Evolutionary conservation across 2,888 invertebrate species (phyloP).

Genomic region (Scaptomyza parva): DNA sequence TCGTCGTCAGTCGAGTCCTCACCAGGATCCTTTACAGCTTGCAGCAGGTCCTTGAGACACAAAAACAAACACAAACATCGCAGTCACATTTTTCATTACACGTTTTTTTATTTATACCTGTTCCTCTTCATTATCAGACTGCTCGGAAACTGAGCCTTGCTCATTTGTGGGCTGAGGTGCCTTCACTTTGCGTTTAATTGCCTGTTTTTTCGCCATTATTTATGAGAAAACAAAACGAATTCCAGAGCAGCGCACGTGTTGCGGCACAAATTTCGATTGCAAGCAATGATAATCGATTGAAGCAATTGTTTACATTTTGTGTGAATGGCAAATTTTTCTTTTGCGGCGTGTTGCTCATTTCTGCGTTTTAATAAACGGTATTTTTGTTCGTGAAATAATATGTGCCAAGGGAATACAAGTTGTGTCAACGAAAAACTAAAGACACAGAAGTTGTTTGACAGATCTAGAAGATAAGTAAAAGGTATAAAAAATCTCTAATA

Average conservation of each 20-base stretch:
- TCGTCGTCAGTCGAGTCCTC: slow-evolving; percentile 85
- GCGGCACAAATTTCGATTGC: slow-evolving; percentile 52
- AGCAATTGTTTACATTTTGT: slow-evolving; percentile 11
- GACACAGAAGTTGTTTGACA: not conserved
- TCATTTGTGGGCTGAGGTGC: slow-evolving; percentile 48
- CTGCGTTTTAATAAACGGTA: not conserved
- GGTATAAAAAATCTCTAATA: not conserved
- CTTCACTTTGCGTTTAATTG: slow-evolving; percentile 65
- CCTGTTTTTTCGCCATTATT: slow-evolving; percentile 65
- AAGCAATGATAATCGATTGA: slow-evolving; percentile 26
- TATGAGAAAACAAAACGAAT: slow-evolving; percentile 66
- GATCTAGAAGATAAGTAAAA: not conserved
- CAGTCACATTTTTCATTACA: slow-evolving; percentile 1
- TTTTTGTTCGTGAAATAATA: not conserved
- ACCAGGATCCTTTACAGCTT: slow-evolving; percentile 81
- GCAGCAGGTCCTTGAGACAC: slow-evolving; percentile 72
- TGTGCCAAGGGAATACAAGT: not conserved
- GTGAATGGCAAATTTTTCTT: slow-evolving; percentile 29
- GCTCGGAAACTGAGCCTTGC: slow-evolving; percentile 33
- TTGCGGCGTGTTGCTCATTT: slow-evolving; percentile 3
- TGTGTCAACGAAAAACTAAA: not conserved
- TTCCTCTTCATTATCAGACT: slow-evolving; percentile 62
- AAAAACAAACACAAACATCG: slow-evolving; percentile 11
- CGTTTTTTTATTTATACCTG: slow-evolving; percentile 48
- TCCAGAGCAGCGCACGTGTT: slow-evolving; percentile 68